Percentiles rank a stretch among this genome's conserved stretches.
Evolutionary conservation across 2,888 invertebrate genomes (phyloP).

Genomic region (Ochlodes sylvanus): DNA sequence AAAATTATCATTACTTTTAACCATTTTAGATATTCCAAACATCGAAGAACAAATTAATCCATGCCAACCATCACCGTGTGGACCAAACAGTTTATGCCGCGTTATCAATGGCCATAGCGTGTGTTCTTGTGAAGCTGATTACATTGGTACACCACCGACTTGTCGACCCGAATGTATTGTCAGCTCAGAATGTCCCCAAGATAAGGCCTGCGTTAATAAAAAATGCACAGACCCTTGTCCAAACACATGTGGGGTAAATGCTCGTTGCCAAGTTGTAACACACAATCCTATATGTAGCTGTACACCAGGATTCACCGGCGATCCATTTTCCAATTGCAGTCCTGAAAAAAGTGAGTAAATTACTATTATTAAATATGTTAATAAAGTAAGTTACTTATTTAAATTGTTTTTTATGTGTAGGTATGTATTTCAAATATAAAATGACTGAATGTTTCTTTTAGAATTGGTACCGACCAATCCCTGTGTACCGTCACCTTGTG

Average conservation of each 20-base stretch:
- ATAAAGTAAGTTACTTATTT: not conserved
- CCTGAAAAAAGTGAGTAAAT: conserved; percentile 85
- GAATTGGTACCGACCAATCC: conserved; percentile 83
- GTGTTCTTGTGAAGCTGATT: conserved; percentile 91
- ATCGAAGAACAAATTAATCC: conserved; percentile 78
- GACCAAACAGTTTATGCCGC: conserved; percentile 92
- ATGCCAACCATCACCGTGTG: conserved; percentile 93
- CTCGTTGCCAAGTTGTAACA: conserved; percentile 92
- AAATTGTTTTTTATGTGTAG: not conserved
- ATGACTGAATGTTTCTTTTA: conserved; percentile 42
- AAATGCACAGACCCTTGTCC: conserved; percentile 93
- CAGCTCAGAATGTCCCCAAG: conserved; percentile 92
- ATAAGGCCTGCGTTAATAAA: conserved; percentile 91
- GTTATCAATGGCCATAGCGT: conserved; percentile 91
- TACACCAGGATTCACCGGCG: conserved; percentile 90
- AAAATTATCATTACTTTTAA: not conserved
- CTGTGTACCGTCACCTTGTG: conserved; percentile 93
- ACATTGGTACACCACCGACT: conserved; percentile 91
- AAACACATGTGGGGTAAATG: conserved; percentile 92
- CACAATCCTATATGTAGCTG: conserved; percentile 96
- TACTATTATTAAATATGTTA: too few species aligned
- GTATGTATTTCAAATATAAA: not conserved
- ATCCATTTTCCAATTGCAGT: conserved; percentile 90
- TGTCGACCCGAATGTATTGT: conserved; percentile 94
- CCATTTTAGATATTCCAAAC: conserved; percentile 54